These are phyloP conservation scores for Steatornis caripensis DNA, from an alignment of 2,113 vertebrate species.

Conservation along the genomic window DNA sequence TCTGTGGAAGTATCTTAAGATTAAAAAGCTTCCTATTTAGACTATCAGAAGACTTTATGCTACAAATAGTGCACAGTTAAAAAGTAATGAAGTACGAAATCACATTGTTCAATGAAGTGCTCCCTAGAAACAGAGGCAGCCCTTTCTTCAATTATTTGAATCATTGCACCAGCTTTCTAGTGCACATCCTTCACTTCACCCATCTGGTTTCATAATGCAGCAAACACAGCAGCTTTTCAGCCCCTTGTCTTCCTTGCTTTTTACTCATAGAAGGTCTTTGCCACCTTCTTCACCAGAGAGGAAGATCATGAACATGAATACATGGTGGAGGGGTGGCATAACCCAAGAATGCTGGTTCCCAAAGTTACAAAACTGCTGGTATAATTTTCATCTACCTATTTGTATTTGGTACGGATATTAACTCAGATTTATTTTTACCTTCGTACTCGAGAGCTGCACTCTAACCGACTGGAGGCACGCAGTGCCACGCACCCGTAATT, in stretches of 20 bases:
- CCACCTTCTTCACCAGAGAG: background rate
- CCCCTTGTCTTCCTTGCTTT: background rate
- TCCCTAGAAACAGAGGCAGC: background rate
- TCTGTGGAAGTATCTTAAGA: background rate
- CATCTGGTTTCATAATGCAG: background rate
- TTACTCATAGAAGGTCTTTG: background rate
- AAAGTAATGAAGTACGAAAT: background rate
- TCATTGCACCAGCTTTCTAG: background rate
- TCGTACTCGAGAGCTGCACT: background rate
- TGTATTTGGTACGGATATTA: background rate
- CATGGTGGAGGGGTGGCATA: background rate
- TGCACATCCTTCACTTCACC: background rate
- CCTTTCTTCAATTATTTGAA: background rate
- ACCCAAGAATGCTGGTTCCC: background rate
- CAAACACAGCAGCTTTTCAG: background rate
- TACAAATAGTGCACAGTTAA: background rate
- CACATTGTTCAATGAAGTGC: background rate
- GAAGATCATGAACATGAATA: background rate
- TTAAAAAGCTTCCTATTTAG: background rate
- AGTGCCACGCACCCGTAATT: accelerated
- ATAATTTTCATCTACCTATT: background rate
- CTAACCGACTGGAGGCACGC: accelerated
- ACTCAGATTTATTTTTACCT: background rate
- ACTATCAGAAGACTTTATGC: background rate
- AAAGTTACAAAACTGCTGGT: background rate